Base-by-base conservation (phyloP, 1,140 invertebrate genomes). In the Phymastichus coffea region DNA sequence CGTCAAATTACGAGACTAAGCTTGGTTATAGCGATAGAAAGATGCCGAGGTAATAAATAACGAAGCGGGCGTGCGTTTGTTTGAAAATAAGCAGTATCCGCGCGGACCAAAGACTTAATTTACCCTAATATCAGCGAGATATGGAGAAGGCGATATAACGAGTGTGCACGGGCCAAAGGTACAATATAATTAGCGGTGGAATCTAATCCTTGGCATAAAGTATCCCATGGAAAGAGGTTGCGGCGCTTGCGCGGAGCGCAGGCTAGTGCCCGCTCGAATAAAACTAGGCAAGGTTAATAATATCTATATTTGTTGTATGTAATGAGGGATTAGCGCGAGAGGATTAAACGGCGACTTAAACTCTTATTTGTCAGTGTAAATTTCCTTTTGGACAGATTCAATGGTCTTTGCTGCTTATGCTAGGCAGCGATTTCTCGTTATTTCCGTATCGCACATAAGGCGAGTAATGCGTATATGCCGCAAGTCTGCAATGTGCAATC, bases 181-280 rank as follows among this genome's bases (percentile, higher is more conserved):
- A 54, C 48, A n/a, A 52, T 54, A 54, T 58, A 55, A 58, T 57
- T 57, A 49, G 47, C 47, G n/a, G 10, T 12, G 10, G 1, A 9
- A 28, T 3, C 47, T 58, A 58, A 58, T 43, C 38, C 56, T 51
- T 23, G 20, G 47, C 20, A 51, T 35, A 37, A 43, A 48, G 43
- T 58, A 51, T 48, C 47, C 26, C 43, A 41, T 20, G 38, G 28
- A 58, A 58, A 51, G 37, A 58, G 26, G 22, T 28, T 48, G 48
- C 28, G n/a, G n/a, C n/a, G n/a, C n/a, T n/a, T n/a, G 22, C 12
- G 28, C 14, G 10, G 8, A 19, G 52, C 10, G 8, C 20, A 7
- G 23, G 46, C 46, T n/a, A 12, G 15, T 58, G 59, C n/a, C n/a
- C n/a, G 52, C 53, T 63, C 52, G 40, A 56, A 57, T 48, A 53